Evolutionary conservation across 2,888 invertebrate species (phyloP), one percentile per base, ranked within the genome.

Genomic region (Dorcus parallelipipedus): DNA sequence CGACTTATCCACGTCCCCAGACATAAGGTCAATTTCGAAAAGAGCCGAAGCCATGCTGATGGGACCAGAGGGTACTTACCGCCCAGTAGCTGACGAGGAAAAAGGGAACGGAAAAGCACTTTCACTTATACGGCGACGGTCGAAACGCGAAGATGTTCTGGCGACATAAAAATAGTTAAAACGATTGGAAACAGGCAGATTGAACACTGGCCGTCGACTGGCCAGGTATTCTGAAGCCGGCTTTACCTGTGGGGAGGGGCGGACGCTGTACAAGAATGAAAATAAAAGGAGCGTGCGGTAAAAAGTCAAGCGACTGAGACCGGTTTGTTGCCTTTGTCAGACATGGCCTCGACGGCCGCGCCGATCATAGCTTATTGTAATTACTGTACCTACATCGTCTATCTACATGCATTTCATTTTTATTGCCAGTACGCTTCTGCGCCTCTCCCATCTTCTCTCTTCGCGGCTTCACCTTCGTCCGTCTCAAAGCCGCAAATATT

Each of bases 361-460:
- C 55, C 68, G 68, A 69, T 69, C 70, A 69, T 70, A 65, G 66
- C 67, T 71, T 68, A 69, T 70, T 68, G 69, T 71, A 71, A 71
- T 71, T 71, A 69, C 67, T 60, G 68, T 68, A 67, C 68, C 66
- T 67, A 65, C 61, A 63, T 65, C 68, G 66, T 67, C 68, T 56
- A 23, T 56, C 38, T 49, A 14, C 14, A 26, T 49, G 39, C 54
- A 17, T 54, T 43, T 47, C 47, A 41, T 47, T 54, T 43, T 38
- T 45, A 45, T 45, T 45, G 45, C 23, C 17, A 26, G 33, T 23
- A 38, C 39, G 38, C 54, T 43, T 47, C 54, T 33, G 20, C 47
- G 38, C 38, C 47, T 38, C 43, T 47, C 33, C 38, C 54, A 33
- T 26, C 54, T 49, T 53, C 55, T 53, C 55, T 50, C 38, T 42